Evolutionary conservation across 2,888 invertebrate genomes (phyloP).

Genomic region (Hydrotaea cyrtoneurina): DNA sequence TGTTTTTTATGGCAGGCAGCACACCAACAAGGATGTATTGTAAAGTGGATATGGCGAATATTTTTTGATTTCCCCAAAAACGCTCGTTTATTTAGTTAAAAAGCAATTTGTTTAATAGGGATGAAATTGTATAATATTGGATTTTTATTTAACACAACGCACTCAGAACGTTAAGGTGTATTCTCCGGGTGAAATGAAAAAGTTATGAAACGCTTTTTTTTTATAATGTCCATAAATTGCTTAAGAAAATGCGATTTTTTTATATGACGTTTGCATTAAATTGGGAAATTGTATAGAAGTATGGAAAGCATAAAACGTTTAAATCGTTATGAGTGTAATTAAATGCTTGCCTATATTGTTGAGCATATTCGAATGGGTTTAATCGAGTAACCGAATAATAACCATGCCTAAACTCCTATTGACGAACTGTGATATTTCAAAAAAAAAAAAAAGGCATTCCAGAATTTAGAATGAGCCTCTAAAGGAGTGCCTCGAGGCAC

Average conservation of each 20-base stretch:
- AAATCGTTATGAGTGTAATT: background rate
- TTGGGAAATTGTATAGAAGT: constrained; percentile 46
- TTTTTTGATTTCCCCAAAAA: constrained; percentile 7
- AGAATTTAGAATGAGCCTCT: too few species aligned
- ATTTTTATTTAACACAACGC: constrained; percentile 53
- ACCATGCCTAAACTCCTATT: too few species aligned
- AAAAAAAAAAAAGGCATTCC: too few species aligned
- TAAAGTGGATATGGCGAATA: background rate
- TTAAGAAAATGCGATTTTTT: constrained; percentile 60
- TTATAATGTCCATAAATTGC: constrained; percentile 59
- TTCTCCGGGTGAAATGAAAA: constrained; percentile 51
- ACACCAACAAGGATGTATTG: constrained; percentile 48
- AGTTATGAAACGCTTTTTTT: constrained; percentile 51
- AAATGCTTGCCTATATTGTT: too few species aligned
- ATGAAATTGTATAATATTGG: constrained; percentile 63
- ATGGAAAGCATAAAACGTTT: constrained; percentile 35
- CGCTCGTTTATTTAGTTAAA: constrained; percentile 35
- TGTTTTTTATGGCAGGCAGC: constrained; percentile 58
- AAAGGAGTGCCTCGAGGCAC: too few species aligned
- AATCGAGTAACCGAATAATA: too few species aligned
- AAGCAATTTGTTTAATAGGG: constrained; percentile 67
- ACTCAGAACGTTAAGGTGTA: constrained; percentile 44
- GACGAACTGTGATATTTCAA: too few species aligned
- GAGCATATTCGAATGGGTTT: too few species aligned
- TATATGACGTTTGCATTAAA: constrained; percentile 56